A percentile compares a stretch with the other conserved stretches of the same genome.
These are phyloP conservation scores for Diaprepes abbreviatus DNA, from an alignment of 2,888 invertebrate genomes.

Conservation along the genomic window DNA sequence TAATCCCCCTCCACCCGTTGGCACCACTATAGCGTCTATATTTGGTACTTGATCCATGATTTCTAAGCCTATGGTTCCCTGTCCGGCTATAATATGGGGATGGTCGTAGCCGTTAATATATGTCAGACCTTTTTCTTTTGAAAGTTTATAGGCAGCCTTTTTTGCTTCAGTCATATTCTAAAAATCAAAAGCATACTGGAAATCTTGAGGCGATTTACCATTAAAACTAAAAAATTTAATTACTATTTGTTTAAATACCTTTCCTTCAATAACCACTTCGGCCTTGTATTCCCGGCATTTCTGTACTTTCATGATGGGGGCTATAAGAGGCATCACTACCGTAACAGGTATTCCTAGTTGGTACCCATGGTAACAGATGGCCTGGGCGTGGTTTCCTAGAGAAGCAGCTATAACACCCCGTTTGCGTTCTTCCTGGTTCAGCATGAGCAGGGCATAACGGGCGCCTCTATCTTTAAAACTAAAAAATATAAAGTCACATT, in stretches of 20 bases:
- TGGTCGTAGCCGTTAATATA: slow-evolving; percentile 98
- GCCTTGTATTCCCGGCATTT: slow-evolving; percentile 89
- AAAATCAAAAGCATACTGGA: background rate
- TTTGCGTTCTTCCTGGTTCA: slow-evolving; percentile 79
- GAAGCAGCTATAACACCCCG: slow-evolving; percentile 93
- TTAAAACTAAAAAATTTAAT: no score
- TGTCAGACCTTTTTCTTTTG: slow-evolving; percentile 77
- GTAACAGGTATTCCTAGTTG: slow-evolving; percentile 75
- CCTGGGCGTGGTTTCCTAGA: slow-evolving; percentile 94
- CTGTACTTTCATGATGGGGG: slow-evolving; percentile 96
- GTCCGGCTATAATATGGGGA: slow-evolving; percentile 95
- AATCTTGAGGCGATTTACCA: no score
- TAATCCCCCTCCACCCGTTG: slow-evolving; percentile 94
- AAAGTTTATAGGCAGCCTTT: slow-evolving; percentile 80
- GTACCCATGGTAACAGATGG: slow-evolving; percentile 79
- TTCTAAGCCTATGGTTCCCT: slow-evolving; percentile 94
- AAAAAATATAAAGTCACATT: no score
- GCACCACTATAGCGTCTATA: slow-evolving; percentile 88
- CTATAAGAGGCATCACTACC: slow-evolving; percentile 95
- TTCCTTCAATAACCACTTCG: slow-evolving; percentile 85
- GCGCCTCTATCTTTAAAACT: slow-evolving; percentile 97
- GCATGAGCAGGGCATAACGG: slow-evolving; percentile 83
- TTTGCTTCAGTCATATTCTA: slow-evolving; percentile 86
- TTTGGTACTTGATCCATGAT: slow-evolving; percentile 91
- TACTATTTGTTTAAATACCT: no score